Evolutionary conservation across 2,888 invertebrate genomes (phyloP).

Genomic region (Coelinius sp.): DNA sequence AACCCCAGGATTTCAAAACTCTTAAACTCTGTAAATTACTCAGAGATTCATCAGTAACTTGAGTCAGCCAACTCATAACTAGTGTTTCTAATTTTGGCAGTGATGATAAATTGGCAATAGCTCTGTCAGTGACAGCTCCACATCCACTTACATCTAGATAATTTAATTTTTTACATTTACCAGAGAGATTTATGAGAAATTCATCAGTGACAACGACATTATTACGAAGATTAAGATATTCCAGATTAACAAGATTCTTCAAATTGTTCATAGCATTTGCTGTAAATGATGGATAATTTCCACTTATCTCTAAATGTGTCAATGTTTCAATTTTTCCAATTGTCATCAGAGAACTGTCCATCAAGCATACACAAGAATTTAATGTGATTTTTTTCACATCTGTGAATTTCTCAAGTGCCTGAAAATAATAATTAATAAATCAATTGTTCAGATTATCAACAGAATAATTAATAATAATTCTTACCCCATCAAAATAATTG

Average conservation of each 20-base stretch:
- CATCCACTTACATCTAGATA: slow-evolving; percentile 58
- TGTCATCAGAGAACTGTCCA: slow-evolving; percentile 51
- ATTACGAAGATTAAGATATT: slow-evolving; percentile 70
- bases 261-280: slow-evolving; percentile 65
- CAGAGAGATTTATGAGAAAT: slow-evolving; percentile 72
- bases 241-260: slow-evolving; percentile 70
- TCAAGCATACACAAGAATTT: slow-evolving; percentile 52
- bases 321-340: slow-evolving; percentile 55
- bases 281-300: slow-evolving; percentile 64
- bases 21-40: slow-evolving; percentile 53
- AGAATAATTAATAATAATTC: slow-evolving; percentile 16
- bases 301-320: slow-evolving; percentile 53
- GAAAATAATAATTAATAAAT: slow-evolving; percentile 2
- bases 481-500: slow-evolving; percentile 55
- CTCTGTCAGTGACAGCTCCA: slow-evolving; percentile 52
- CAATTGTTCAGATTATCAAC: neutral
- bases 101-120: slow-evolving; percentile 53
- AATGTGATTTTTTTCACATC: slow-evolving; percentile 56
- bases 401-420: slow-evolving; percentile 55
- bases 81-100: slow-evolving; percentile 58
- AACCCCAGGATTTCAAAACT: slow-evolving; percentile 58
- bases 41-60: slow-evolving; percentile 55
- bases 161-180: slow-evolving; percentile 54
- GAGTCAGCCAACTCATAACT: slow-evolving; percentile 54
- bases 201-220: slow-evolving; percentile 73